These are phyloP conservation scores for Fregata magnificens DNA, from an alignment of 2,113 vertebrate species.

Conservation along the genomic window DNA sequence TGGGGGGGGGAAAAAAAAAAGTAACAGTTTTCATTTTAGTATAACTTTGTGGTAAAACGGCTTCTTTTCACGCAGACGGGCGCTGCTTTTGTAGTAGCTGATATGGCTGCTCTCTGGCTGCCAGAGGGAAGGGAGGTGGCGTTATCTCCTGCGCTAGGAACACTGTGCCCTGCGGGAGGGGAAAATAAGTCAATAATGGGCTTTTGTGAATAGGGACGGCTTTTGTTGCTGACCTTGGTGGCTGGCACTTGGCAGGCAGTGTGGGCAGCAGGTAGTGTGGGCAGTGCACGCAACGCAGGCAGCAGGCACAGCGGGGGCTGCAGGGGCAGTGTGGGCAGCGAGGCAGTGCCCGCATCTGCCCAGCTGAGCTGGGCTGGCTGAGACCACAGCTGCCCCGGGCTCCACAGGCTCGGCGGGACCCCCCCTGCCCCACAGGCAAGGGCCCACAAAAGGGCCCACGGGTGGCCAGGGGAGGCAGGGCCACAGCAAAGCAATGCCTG, in stretches of 20 bases:
- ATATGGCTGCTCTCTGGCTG: background rate
- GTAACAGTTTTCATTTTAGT: background rate
- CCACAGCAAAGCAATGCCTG: background rate
- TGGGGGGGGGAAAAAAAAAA: background rate
- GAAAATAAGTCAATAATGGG: background rate
- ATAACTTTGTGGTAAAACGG: background rate
- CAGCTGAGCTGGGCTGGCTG: background rate
- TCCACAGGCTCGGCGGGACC: background rate
- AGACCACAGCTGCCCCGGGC: too few species aligned
- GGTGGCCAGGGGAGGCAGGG: background rate
- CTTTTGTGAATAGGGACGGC: background rate
- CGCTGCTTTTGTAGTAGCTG: background rate
- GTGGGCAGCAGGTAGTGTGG: background rate
- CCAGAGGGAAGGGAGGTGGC: background rate
- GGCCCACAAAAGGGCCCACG: background rate
- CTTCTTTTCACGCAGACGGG: background rate
- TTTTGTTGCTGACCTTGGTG: background rate
- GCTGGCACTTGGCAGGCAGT: background rate
- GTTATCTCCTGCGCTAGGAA: background rate
- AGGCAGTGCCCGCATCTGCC: background rate
- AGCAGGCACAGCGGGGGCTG: background rate
- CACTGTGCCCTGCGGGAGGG: background rate
- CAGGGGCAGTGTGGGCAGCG: background rate
- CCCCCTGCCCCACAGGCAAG: accelerated
- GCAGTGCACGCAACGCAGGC: background rate